Base-by-base conservation (phyloP, 2,888 invertebrate genomes). In the Gymnosoma rotundatum region DNA sequence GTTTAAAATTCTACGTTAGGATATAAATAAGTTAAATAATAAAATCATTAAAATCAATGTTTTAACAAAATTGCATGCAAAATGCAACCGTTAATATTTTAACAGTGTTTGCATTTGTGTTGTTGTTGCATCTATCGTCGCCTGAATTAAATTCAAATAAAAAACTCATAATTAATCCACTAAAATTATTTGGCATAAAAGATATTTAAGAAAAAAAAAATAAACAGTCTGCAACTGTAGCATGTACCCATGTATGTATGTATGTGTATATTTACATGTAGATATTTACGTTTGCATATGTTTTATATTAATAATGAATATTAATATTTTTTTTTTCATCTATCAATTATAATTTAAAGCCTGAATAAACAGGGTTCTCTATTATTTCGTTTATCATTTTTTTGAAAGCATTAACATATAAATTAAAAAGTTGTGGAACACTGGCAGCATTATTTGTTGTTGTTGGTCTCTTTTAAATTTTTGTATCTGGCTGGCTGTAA, bases 91-190 rank as follows among this genome's bases (percentile, higher is more conserved):
- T 12, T 42, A 42, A 42, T 12, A 42, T 42, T 42, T 42, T 42
- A 42, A 32, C 32, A 32, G 0, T 32, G 8, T 14, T 42, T 42
- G 14, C 0, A 14, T 42, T 61, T 63, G 52, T 42, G n/a, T 32
- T 25, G 18, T 58, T 69, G 0, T 20, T 54, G 42, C 32, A n/a
- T 3, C n/a, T 48, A 18, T 21, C 52, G 38, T 42, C 73, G 32
- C 18, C 10, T 54, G 25, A 63, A 50, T 73, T 56, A 52, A 75
- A 87, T 86, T 87, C 66, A 75, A 81, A 75, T 63, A 75, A 75
- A 72, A 86, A 86, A 85, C 73, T 78, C 50, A 82, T 83, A 87
- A 86, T 83, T 86, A 86, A 87, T 79, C 87, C 87, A 88, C 87
- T 85, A 76, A 32, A 32, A 83, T 85, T 79, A 82, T 82, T 32